A percentile compares a stretch with the other conserved stretches of the same genome.
These are phyloP conservation scores for Patiria pectinifera DNA, from an alignment of 53 echinoderm and acorn worm species.

Conservation along the genomic window DNA sequence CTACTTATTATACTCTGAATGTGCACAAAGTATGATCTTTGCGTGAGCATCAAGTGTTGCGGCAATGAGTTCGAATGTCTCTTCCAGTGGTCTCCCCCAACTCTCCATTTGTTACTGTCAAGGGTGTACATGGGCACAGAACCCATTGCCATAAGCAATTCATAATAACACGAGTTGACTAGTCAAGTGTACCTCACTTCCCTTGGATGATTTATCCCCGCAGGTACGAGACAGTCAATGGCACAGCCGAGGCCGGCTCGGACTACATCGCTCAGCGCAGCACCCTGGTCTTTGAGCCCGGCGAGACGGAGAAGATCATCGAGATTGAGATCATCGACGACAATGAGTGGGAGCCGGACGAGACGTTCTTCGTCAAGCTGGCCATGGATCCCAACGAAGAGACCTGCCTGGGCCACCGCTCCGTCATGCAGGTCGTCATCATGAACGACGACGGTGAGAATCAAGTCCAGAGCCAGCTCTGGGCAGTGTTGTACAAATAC, in stretches of 20 bases:
- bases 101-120: too few relatives aligned
- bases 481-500: neutral
- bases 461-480: neutral
- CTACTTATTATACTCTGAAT: too few relatives aligned
- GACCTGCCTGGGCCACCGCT: slow-evolving; percentile 79
- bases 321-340: slow-evolving; percentile 99
- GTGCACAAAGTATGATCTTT: too few relatives aligned
- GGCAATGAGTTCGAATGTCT: too few relatives aligned
- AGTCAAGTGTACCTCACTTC: neutral
- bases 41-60: too few relatives aligned
- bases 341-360: slow-evolving; percentile 98
- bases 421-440: slow-evolving; percentile 92
- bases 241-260: slow-evolving; percentile 92
- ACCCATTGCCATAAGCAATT: too few relatives aligned
- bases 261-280: slow-evolving; percentile 93
- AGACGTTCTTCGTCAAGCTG: slow-evolving; percentile 97
- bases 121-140: too few relatives aligned
- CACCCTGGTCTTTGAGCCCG: slow-evolving; percentile 88
- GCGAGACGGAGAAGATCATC: slow-evolving; percentile 87
- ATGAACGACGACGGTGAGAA: slow-evolving; percentile 97
- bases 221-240: slow-evolving; percentile 95
- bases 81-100: too few relatives aligned
- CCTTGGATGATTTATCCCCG: neutral
- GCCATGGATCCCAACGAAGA: slow-evolving; percentile 69
- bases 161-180: too few relatives aligned